Base-by-base conservation (phyloP, 1,140 invertebrate genomes). In the Palaemon carinicauda region DNA sequence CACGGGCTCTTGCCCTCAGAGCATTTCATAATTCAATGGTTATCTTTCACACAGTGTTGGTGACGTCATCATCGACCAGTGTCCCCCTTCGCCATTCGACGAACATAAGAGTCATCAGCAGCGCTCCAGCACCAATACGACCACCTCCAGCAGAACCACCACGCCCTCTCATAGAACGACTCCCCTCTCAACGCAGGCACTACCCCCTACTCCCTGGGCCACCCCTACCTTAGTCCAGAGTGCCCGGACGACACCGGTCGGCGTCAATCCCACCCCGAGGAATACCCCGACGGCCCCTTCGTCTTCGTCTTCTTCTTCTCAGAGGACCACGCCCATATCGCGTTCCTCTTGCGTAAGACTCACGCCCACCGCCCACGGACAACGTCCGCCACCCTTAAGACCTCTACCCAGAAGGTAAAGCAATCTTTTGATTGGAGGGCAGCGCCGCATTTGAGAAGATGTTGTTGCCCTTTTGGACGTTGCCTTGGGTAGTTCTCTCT, bases 261-360 rank as follows among this genome's bases (percentile, higher is more conserved):
- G n/a, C 73, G 50, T 56, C 77, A 88, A 69, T 24, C 65, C 84
- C 53, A 53, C 82, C 3, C 24, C 60, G 52, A 54, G 77, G 17
- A 75, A 69, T 41, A 88, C 69, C 74, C 88, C 75, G 79, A 86
- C 56, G 21, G 78, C 54, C 73, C 17, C 78, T 65, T 51, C 50
- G 1, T 54, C 80, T 27, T 79, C 54, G 53, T 17, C 78, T 65
- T 51, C 50, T 3, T 54, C 80, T 27, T 79, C 83, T 19, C 83
- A 84, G 73, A 75, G 82, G 50, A 84, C 82, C 9, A 84, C 78
- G 83, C 83, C 83, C 50, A 73, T 80, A n/a, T 53, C 77, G 29
- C 83, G 77, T 29, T 21, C 60, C 10, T 86, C 83, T 10, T 86
- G 77, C 74, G 60, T 41, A 17, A 71, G 83, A 31, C 83, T 86